Base-by-base conservation (phyloP, 2,888 invertebrate genomes). In the Tipula helvola region DNA sequence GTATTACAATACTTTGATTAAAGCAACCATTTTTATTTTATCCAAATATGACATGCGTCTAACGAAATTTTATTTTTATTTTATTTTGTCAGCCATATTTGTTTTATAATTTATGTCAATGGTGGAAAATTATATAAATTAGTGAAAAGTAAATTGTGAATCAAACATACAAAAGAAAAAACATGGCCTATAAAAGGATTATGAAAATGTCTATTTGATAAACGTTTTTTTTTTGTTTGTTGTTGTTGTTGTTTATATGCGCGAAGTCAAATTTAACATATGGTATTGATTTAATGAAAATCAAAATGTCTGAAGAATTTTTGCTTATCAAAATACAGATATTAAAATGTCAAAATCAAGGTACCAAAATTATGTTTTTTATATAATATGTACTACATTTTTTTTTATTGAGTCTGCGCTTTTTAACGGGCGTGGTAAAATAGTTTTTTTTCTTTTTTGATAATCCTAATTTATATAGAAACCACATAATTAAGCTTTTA, bases 401-500 rank as follows among this genome's bases (percentile, higher is more conserved):
- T 52, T 52, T 52, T 52, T 47, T 44, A 86, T 47, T 18, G 44
- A 42, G 42, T 86, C 44, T 86, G 86, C 86, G 86, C 86, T 36
- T 44, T 86, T 44, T n/a, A 13, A 28, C 86, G 86, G 86, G 86
- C 86, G 86, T 86, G 86, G 86, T 86, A 86, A 85, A 42, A 71
- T 28, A 52, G 52, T n/a, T 52, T 47, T 47, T 47, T 13, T 44
- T 44, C 1, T 44, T 44, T 44, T 10, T 44, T 44, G 7, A 10
- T 16, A 71, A 71, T 71, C 71, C 71, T 71, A 71, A 28, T 71
- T 71, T 71, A 71, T 71, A 28, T 71, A 18, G 28, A 71, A 71
- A 71, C 71, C 71, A 71, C 71, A 71, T 71, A 71, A 71, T 71
- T 71, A 71, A 71, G 28, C 71, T 28, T 71, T 71, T 28, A 28